Base-by-base conservation (phyloP, 2,888 invertebrate genomes). In the Pheosia gnoma region DNA sequence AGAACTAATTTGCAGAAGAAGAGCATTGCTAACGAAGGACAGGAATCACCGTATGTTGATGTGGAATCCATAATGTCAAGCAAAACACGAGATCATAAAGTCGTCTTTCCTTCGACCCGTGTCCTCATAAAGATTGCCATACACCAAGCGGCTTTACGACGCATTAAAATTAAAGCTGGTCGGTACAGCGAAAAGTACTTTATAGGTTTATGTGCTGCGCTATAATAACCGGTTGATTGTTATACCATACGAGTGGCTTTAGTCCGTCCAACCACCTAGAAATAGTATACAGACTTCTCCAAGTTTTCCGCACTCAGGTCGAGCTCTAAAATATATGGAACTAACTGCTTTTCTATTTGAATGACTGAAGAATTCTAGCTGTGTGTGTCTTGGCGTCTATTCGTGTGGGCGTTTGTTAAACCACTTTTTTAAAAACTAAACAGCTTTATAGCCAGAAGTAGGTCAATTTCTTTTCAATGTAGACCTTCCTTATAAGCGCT, bases 161-260 rank as follows among this genome's bases (percentile, higher is more conserved):
- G 51, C 54, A 59, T 65, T 59, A 65, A 61, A 65, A 65, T 65
- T 61, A 64, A 60, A 53, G 53, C 60, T 53, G 57, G 55, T 45
- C 58, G 51, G 53, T 53, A 61, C 61, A 61, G 54, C 49, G 57
- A 61, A 65, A 57, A 57, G 43, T 58, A 59, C 64, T 53, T 61
- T 55, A 41, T 45, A 5, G 55, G 36, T 59, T 63, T 63, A 63
- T 54, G 52, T 39, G 37, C 8, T 37, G 53, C 51, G 13, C 25
- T 51, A 51, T 11, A 53, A 53, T 53, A 53, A 53, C 37, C 53
- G 37, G 53, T 51, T 25, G 51, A 53, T 8, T 53, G 37, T 53
- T 53, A 37, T 53, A 53, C 38, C 11, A 51, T 25, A 25, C 25
- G 51, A n/a, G 10, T 8, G n/a, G 47, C 11, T n/a, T 47, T 47